Conservation (phyloP, 1,140 invertebrate species). For the Halotydeus destructor region DNA sequence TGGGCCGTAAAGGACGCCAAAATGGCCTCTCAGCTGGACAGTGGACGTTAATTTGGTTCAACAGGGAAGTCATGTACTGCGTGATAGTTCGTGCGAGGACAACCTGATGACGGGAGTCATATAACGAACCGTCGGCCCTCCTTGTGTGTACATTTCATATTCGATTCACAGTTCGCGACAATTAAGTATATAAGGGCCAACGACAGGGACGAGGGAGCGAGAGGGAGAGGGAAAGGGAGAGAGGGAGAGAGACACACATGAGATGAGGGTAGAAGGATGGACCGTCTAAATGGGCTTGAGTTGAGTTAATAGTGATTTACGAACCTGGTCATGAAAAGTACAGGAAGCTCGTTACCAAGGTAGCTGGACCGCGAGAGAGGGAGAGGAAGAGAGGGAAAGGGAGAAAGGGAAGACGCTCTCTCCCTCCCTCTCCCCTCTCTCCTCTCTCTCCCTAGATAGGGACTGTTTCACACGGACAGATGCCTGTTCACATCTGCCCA, state of each 20-base stretch:
- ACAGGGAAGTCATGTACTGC: not conserved
- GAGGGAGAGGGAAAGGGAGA: not conserved
- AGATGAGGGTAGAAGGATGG: no score
- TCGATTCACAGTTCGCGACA: not conserved
- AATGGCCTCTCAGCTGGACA: not conserved
- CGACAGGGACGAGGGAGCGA: not conserved
- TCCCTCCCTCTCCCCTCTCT: not conserved
- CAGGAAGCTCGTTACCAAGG: no score
- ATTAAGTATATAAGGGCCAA: not conserved
- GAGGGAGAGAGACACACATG: conserved; percentile 12
- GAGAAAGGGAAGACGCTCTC: not conserved
- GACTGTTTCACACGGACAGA: no score
- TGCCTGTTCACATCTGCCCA: no score
- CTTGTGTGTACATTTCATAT: not conserved
- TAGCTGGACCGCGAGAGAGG: not conserved
- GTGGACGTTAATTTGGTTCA: not conserved
- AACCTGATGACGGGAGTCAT: no score
- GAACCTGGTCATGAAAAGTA: no score
- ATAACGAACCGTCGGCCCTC: no score
- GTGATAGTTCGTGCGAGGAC: no score
- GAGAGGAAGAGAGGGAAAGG: conserved; percentile 1
- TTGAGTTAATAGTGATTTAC: no score
- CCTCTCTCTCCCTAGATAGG: not conserved
- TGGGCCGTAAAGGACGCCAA: not conserved
- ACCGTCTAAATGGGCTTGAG: no score